Evolutionary conservation across 2,797 vertebrate genomes (phyloP).

Genomic region (Ambastaia sidthimunki): DNA sequence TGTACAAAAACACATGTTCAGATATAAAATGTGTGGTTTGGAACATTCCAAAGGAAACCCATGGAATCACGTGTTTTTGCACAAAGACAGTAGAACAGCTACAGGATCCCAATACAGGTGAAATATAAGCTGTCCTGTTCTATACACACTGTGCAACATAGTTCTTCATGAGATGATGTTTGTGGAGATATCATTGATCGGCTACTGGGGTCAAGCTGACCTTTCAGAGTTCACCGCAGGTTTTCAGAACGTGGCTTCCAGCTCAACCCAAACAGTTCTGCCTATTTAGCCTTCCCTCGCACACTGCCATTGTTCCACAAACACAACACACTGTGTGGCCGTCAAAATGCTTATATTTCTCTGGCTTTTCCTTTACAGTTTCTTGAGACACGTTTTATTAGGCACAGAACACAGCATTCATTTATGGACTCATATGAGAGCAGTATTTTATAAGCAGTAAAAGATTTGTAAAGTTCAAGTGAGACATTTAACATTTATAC

Average conservation of each 20-base stretch:
- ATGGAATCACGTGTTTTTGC: too few species aligned
- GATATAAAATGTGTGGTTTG: too few species aligned
- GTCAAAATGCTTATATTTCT: conserved; percentile 62
- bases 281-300: conserved; percentile 34
- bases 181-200: conserved; percentile 33
- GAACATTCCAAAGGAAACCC: too few species aligned
- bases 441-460: conserved; percentile 77
- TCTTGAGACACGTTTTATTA: conserved; percentile 68
- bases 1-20: too few species aligned
- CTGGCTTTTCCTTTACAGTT: conserved; percentile 64
- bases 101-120: not conserved
- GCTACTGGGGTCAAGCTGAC: conserved; percentile 7
- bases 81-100: not conserved
- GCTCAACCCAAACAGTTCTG: conserved; percentile 27
- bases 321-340: conserved; percentile 42
- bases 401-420: conserved; percentile 64
- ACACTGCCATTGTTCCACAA: conserved; percentile 47
- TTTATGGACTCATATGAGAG: conserved; percentile 61
- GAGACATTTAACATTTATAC: conserved; percentile 72
- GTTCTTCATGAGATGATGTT: conserved; percentile 20
- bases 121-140: conserved; percentile 10
- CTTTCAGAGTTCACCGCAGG: conserved; percentile 29
- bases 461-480: conserved; percentile 73
- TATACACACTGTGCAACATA: conserved; percentile 28
- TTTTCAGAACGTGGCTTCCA: conserved; percentile 40